Evolutionary conservation across 2,113 vertebrate genomes (phyloP).

Genomic region (Sphaerodactylus townsendi): DNA sequence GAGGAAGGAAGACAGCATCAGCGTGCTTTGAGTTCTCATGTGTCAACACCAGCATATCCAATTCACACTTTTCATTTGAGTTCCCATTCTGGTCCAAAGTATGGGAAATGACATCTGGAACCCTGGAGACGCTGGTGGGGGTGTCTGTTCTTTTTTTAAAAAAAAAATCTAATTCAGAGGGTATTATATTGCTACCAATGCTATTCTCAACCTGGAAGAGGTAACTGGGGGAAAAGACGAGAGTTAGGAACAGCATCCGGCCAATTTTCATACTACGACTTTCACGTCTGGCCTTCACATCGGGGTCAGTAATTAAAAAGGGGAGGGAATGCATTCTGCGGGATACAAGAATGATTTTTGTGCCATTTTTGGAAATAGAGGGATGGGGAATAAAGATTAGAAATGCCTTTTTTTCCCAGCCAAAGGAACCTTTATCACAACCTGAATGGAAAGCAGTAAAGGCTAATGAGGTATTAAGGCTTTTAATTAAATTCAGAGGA

Average conservation of each 20-base stretch:
- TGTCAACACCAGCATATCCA: conserved; percentile 14
- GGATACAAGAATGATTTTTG: conserved; percentile 4
- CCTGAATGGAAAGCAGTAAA: conserved; percentile 33
- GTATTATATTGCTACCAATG: neutral
- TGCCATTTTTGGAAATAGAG: neutral
- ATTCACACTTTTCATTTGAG: conserved; percentile 50
- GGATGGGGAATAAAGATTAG: neutral
- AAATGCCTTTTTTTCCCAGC: conserved; percentile 1
- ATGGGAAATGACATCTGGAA: neutral
- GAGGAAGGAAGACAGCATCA: neutral
- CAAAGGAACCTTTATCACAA: conserved; percentile 44
- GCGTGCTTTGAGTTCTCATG: neutral
- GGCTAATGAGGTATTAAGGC: conserved; percentile 50
- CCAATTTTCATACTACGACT: neutral
- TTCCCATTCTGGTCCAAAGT: neutral
- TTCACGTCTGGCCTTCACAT: neutral
- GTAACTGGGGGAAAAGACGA: conserved; percentile 21
- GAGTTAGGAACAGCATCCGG: neutral
- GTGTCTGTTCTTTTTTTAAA: neutral
- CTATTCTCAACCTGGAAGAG: neutral
- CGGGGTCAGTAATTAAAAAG: conserved; percentile 30
- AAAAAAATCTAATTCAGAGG: neutral
- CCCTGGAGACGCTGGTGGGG: fast-evolving
- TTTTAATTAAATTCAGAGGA: conserved; percentile 45
- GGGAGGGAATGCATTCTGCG: conserved; percentile 16